Evolutionary conservation across 2,113 vertebrate genomes (phyloP), one percentile per base, ranked within the genome.

Genomic region (Aptenodytes forsteri): DNA sequence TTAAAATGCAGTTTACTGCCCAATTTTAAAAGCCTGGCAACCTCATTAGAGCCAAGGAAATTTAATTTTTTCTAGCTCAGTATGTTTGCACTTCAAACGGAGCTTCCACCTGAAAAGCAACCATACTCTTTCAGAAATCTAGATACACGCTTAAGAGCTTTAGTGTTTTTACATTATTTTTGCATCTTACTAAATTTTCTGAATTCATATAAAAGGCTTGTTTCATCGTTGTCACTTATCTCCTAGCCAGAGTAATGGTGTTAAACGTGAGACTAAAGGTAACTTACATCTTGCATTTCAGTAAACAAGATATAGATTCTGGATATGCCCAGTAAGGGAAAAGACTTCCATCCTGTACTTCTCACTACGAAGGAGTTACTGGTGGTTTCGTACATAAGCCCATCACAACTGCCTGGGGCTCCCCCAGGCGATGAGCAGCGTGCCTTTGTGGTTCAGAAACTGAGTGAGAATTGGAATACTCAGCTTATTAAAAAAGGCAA

Each of bases 381-480:
- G 29, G 6, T 66, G 16, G 7, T 19, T 85, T 87, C 75, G 22
- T 23, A 79, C 73, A 10, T 11, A 73, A 72, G 36, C 19, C 42
- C 27, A 58, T 16, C 49, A 8, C 27, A 54, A 32, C 27, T 78
- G 11, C 49, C 38, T 70, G 59, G 16, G 42, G 32, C 16, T 81
- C 26, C 30, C 16, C 13, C 36, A 34, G 16, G 30, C 0, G 5
- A 47, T 54, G 10, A 56, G 6, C 46, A 59, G 18, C 2, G 0
- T 27, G 25, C 16, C 40, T 59, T 29, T 67, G 17, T 71, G 54
- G 44, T 54, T 89, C 69, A 85, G 61, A 27, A 75, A 46, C 32
- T 47, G 65, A 66, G 38, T 36, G 16, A 81, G 42, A 84, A 62
- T 3, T 46, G 23, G 47, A 82, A 85, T n/a, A 65, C 3, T 32